phyloP scores from a whole-genome alignment of 2,113 vertebrate genomes.

The Oenanthe melanoleuca region DNA sequence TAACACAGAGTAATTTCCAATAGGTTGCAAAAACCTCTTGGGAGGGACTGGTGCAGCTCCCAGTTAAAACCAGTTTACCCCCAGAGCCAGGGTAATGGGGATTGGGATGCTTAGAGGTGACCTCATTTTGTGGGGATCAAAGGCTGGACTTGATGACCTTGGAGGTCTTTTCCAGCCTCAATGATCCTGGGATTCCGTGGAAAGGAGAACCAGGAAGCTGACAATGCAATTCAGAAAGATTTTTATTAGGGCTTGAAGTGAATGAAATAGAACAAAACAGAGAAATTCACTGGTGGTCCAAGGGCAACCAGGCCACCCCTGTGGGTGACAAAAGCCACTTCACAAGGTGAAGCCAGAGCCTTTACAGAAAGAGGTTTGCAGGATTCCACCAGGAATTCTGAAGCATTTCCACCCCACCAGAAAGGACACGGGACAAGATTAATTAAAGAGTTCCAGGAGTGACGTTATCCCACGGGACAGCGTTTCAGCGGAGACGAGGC shows the following conservation, averaged over 20 bases:
- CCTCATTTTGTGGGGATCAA: neutral
- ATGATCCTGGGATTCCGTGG: rapidly evolving
- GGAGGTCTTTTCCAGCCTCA: neutral
- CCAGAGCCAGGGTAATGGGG: no score
- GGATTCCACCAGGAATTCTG: neutral
- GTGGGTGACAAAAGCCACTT: neutral
- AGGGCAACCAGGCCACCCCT: neutral
- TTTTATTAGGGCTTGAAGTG: neutral
- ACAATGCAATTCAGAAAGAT: neutral
- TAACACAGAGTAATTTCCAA: neutral
- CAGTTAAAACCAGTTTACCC: neutral
- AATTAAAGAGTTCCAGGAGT: neutral
- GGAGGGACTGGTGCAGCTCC: neutral
- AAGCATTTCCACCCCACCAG: neutral
- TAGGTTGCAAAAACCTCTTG: neutral
- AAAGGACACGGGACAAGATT: neutral
- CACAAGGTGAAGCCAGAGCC: neutral
- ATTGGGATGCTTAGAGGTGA: neutral
- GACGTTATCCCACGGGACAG: rapidly evolving
- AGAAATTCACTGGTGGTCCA: neutral
- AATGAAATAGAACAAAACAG: neutral
- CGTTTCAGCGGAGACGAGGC: neutral
- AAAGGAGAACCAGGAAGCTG: neutral
- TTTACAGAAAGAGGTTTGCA: neutral
- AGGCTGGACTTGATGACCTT: neutral